Evolutionary conservation across 2,797 vertebrate genomes (phyloP).

Genomic region (Artibeus lituratus): DNA sequence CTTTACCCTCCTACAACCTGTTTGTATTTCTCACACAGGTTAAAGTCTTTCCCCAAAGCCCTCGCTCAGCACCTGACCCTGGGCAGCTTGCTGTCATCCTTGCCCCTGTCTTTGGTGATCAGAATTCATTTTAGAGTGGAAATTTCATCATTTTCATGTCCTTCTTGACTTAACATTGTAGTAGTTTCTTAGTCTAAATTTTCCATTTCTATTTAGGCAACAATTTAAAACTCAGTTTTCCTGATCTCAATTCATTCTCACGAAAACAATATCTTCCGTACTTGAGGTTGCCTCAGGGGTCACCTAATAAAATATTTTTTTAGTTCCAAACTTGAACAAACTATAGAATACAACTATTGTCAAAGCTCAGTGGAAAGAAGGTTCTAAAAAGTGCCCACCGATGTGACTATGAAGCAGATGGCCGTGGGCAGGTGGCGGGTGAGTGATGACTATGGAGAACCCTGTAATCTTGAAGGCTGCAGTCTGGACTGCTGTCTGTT

Average conservation of each 20-base stretch:
- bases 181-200: background rate
- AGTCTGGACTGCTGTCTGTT: background rate
- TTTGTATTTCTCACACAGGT: background rate
- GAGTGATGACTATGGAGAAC: background rate
- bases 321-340: background rate
- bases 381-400: background rate
- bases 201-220: background rate
- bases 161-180: background rate
- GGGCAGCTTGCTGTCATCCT: background rate
- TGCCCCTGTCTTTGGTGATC: background rate
- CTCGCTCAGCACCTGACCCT: background rate
- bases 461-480: background rate
- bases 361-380: background rate
- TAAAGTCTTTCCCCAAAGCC: background rate
- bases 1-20: background rate
- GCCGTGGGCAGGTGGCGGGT: accelerated
- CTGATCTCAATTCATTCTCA: background rate
- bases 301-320: background rate
- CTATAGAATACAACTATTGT: background rate
- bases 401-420: background rate
- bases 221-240: background rate
- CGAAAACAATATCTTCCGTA: background rate
- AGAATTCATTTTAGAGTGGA: background rate
- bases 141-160: background rate
- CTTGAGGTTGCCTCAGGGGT: background rate